Base-by-base conservation (phyloP, 2,113 vertebrate genomes). In the Tursiops truncatus region DNA sequence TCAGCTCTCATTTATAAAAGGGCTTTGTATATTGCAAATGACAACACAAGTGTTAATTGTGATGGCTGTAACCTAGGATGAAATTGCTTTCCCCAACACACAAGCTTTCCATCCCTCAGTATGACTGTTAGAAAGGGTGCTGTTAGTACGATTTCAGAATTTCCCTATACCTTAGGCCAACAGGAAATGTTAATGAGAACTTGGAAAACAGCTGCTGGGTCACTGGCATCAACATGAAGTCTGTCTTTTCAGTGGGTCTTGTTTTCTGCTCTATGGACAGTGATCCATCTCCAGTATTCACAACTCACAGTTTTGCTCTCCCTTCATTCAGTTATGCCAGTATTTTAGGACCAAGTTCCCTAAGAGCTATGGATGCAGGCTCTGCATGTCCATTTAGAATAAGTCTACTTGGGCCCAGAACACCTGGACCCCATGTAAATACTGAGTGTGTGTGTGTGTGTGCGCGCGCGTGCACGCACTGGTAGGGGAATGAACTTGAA, bases 1-100 rank as follows among this genome's bases (percentile, higher is more conserved):
- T 79, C 41, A 71, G 58, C 38, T 96, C 31, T 90, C n/a, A 62
- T 53, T 92, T n/a, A 65, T 89, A 65, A 86, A 86, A 90, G 50
- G 70, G 58, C 10, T 96, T 77, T 60, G 58, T 11, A 20, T 89
- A n/a, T 31, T 71, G 26, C 33, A 88, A 38, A 71, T n/a, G 65
- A 28, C 13, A 71, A 33, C 38, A 36, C 31, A 76, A 68, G 36
- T 83, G 33, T 68, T 70, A 44, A 41, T 20, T 28, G 47, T 63
- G 87, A 63, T 76, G 84, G 13, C 33, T 62, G 9, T 82, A 63
- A 63, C n/a, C 38, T 71, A 60, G 17, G 28, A 77, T 62, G 41
- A 76, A 89, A 53, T 33, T 84, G 74, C 17, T 92, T 96, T 89
- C 38, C 47, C 25, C 14, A 95, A 56, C 21, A 73, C 33, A 53